Base-by-base conservation (phyloP, 2,797 vertebrate species). In the Pangasius sanitwongsei region DNA sequence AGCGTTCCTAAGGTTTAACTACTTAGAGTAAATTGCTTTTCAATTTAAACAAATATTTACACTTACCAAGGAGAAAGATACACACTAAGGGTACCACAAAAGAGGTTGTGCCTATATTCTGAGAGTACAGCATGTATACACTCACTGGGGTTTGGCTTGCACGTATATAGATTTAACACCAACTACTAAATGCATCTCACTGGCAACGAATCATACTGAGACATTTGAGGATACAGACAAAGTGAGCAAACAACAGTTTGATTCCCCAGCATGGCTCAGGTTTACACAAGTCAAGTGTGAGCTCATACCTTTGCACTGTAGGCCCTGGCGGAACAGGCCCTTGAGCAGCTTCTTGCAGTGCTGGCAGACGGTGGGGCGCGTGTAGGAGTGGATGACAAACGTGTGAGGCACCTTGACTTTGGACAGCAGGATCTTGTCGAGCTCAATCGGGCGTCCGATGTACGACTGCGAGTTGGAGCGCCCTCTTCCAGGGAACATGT, bases 321-420 rank as follows among this genome's bases (percentile, higher is more conserved):
- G 94, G 8, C 98, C 98, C 92, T 99, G 98, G 77, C 98, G 95
- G 94, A 99, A 99, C 50, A 99, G 96, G 0, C 98, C 98, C 92
- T 98, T 99, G 69, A 99, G 97, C 90, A 99, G 97, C 93, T 99
- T 99, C 96, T 99, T 99, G 93, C 98, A 99, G 95, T 98, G 97
- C 95, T 99, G 98, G 94, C 98, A 99, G 89, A 99, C 97, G 0
- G 98, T 99, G 90, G 98, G 98, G 3, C 98, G 95, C 0, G 98
- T 98, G 93, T 99, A 99, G 4, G 98, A 99, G 93, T 99, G 98
- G 94, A 99, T 97, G 92, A 97, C 97, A 78, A 99, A 99, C 0
- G 97, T 99, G 94, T 99, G 98, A 0, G 98, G 98, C 90, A 99
- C 98, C 95, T 99, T 99, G 85, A 99, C 98, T 93, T 98, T 99